These are phyloP conservation scores for Corythaeola cristata DNA, from an alignment of 2,113 vertebrate species.

Conservation along the genomic window DNA sequence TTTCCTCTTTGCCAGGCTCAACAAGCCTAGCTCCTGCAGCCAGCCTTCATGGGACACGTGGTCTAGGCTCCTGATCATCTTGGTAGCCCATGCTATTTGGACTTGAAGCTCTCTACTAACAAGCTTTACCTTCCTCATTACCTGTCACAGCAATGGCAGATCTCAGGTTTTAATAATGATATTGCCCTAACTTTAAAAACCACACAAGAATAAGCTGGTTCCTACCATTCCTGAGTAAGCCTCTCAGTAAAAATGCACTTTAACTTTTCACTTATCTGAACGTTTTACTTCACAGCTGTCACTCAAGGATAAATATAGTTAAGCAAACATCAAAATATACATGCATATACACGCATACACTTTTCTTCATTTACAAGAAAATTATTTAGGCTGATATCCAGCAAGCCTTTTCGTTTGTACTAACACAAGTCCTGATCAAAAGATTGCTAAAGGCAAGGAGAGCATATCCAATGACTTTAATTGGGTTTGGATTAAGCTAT, in stretches of 20 bases:
- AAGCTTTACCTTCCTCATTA: not conserved
- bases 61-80: not conserved
- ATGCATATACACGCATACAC: not conserved
- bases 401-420: not conserved
- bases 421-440: not conserved
- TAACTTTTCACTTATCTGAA: not conserved
- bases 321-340: not conserved
- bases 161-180: not conserved
- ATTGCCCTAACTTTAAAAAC: not conserved
- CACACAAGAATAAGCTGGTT: not conserved
- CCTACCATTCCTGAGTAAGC: not conserved
- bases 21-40: not conserved
- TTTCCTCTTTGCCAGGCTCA: not conserved
- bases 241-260: not conserved
- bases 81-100: not conserved
- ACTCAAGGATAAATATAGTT: not conserved
- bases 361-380: not conserved
- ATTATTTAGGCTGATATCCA: not conserved
- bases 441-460: not conserved
- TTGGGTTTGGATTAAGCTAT: not conserved
- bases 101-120: not conserved
- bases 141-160: not conserved
- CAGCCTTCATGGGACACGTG: accelerated
- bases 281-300: not conserved
- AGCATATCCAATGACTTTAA: not conserved